These are phyloP conservation scores for Empis livida DNA, from an alignment of 2,888 invertebrate species.

Conservation along the genomic window DNA sequence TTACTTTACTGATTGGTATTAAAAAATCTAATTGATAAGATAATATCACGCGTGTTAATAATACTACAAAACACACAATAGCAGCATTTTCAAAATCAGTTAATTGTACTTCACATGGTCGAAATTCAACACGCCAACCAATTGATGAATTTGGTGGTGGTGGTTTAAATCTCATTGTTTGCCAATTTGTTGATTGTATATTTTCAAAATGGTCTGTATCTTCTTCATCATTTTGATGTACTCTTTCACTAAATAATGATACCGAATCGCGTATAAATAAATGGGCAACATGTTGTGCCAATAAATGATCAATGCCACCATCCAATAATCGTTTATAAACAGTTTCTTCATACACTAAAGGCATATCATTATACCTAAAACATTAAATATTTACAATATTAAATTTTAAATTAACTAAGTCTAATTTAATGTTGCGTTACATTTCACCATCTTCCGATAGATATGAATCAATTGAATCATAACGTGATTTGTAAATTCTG, in stretches of 20 bases:
- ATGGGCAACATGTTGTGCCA: constrained; percentile 95
- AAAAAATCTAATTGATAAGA: constrained; percentile 92
- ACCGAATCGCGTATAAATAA: constrained; percentile 96
- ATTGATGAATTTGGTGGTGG: constrained; percentile 92
- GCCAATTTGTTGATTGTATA: constrained; percentile 99
- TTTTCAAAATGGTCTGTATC: constrained; percentile 99
- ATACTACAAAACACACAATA: constrained; percentile 92
- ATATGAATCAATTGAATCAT: constrained; percentile 96
- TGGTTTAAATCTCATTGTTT: constrained; percentile 98
- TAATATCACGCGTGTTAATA: constrained; percentile 91
- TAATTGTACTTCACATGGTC: constrained; percentile 95
- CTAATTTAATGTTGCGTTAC: constrained; percentile 22
- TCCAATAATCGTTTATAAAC: constrained; percentile 71
- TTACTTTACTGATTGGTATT: constrained; percentile 91
- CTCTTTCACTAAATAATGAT: constrained; percentile 87
- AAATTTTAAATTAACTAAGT: background rate
- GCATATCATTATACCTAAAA: constrained; percentile 81
- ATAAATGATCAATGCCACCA: constrained; percentile 81
- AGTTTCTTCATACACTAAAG: constrained; percentile 69
- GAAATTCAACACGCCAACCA: constrained; percentile 99
- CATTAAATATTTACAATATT: constrained; percentile 2
- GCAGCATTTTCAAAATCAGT: constrained; percentile 99
- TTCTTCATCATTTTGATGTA: constrained; percentile 82
- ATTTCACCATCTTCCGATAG: constrained; percentile 76
- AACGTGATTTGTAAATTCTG: constrained; percentile 84